phyloP scores from a whole-genome alignment of 2,888 invertebrate species.

The Teinopalpus imperialis region DNA sequence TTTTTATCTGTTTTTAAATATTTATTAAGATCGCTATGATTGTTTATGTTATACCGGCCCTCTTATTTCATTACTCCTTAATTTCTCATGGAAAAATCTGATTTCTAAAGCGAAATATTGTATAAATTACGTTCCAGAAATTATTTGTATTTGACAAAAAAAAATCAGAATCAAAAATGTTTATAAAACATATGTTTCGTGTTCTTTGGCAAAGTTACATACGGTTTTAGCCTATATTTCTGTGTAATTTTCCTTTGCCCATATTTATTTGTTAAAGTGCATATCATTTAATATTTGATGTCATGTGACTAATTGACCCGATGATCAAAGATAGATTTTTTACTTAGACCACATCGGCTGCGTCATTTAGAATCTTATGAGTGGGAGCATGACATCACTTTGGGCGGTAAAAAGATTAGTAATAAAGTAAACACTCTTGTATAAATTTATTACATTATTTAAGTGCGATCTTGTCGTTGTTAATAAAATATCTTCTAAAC shows the following conservation, averaged over 20 bases:
- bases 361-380: conserved; percentile 16
- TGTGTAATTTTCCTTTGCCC: too few species aligned
- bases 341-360: neutral
- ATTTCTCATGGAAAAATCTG: neutral
- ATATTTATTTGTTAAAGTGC: too few species aligned
- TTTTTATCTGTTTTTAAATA: too few species aligned
- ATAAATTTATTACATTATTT: conserved; percentile 43
- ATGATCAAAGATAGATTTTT: conserved; percentile 5
- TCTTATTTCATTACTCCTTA: too few species aligned
- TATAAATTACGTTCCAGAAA: neutral
- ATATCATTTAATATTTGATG: neutral
- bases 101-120: conserved; percentile 1
- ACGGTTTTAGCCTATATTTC: too few species aligned
- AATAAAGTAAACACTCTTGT: conserved; percentile 64
- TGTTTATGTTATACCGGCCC: too few species aligned
- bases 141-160: too few species aligned
- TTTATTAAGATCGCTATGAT: too few species aligned
- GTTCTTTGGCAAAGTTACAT: too few species aligned
- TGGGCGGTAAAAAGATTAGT: conserved; percentile 63
- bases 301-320: conserved; percentile 1
- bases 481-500: conserved; percentile 28
- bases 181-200: too few species aligned
- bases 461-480: conserved; percentile 44
- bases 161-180: too few species aligned
- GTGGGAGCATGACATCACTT: conserved; percentile 58